Evolutionary conservation across 2,113 vertebrate genomes (phyloP).

Genomic region (Silurus glanis): DNA sequence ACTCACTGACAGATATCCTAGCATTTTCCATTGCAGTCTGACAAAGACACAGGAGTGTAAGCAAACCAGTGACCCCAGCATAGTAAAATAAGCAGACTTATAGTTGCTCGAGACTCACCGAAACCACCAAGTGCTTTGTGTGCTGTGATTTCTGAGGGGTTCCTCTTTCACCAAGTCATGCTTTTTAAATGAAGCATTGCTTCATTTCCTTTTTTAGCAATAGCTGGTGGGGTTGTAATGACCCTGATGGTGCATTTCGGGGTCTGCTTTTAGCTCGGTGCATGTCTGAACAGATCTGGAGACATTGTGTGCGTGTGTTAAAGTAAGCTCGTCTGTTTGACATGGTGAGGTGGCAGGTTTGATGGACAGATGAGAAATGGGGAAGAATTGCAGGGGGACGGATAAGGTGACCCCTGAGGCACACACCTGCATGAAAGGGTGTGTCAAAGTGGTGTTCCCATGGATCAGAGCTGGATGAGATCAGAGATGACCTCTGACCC

Average conservation of each 20-base stretch:
- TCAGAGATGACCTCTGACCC: slow-evolving; percentile 33
- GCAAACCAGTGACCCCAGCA: slow-evolving; percentile 5
- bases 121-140: background rate
- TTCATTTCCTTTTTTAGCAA: slow-evolving; percentile 32
- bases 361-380: slow-evolving; percentile 33
- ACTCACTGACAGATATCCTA: slow-evolving; percentile 24
- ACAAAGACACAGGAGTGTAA: slow-evolving; percentile 8
- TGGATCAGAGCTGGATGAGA: slow-evolving; percentile 28
- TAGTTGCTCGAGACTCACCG: slow-evolving; percentile 1
- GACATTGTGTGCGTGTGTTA: slow-evolving; percentile 7
- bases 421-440: slow-evolving; percentile 37
- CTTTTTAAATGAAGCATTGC: slow-evolving; percentile 41
- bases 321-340: slow-evolving; percentile 15
- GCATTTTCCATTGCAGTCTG: background rate
- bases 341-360: slow-evolving; percentile 32
- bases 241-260: slow-evolving; percentile 34
- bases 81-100: slow-evolving; percentile 47
- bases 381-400: background rate
- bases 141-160: slow-evolving; percentile 41
- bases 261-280: slow-evolving; percentile 41
- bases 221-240: slow-evolving; percentile 36
- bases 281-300: slow-evolving; percentile 38
- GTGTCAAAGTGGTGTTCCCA: slow-evolving; percentile 3
- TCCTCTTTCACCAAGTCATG: slow-evolving; percentile 41
- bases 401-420: slow-evolving; percentile 30